These are phyloP conservation scores for Pristionchus entomophagus DNA, from an alignment of 2,888 invertebrate species.

Conservation along the genomic window DNA sequence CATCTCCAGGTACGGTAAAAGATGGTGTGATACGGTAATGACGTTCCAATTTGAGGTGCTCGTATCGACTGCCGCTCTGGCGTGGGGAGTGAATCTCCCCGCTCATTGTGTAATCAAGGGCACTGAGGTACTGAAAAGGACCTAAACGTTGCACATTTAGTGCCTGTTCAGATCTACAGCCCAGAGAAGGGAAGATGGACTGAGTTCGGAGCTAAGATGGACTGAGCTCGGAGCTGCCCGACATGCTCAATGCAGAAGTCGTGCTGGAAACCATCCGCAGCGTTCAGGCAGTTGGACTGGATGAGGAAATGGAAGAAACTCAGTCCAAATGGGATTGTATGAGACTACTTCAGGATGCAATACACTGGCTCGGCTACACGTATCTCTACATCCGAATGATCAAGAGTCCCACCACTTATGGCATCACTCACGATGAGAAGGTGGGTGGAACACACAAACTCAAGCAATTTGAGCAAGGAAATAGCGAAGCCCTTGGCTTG, in stretches of 20 bases:
- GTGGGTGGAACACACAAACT: slow-evolving; percentile 50
- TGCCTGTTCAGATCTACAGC: slow-evolving; percentile 85
- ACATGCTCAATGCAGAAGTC: slow-evolving; percentile 95
- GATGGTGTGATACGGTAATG: not conserved
- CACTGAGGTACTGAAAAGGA: slow-evolving; percentile 79
- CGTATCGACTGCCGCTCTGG: slow-evolving; percentile 97
- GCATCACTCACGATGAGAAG: slow-evolving; percentile 80
- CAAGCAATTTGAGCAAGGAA: too few species aligned
- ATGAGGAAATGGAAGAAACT: not conserved
- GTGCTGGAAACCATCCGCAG: slow-evolving; percentile 45
- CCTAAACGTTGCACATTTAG: too few species aligned
- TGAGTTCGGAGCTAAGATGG: slow-evolving; percentile 94
- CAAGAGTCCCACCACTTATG: slow-evolving; percentile 90
- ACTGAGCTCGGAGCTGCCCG: slow-evolving; percentile 92
- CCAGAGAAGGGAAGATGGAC: slow-evolving; percentile 99
- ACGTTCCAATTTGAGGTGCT: slow-evolving; percentile 81
- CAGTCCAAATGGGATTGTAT: not conserved
- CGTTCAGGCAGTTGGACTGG: not conserved
- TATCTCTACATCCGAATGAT: slow-evolving; percentile 97
- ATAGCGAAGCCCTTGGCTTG: not conserved
- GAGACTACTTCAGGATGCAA: slow-evolving; percentile 86
- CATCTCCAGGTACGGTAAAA: slow-evolving; percentile 88
- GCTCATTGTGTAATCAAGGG: slow-evolving; percentile 96
- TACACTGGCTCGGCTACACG: slow-evolving; percentile 94
- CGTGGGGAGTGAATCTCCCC: slow-evolving; percentile 99